phyloP scores from a whole-genome alignment of 2,888 invertebrate species.

The Toxonevra muliebris region DNA sequence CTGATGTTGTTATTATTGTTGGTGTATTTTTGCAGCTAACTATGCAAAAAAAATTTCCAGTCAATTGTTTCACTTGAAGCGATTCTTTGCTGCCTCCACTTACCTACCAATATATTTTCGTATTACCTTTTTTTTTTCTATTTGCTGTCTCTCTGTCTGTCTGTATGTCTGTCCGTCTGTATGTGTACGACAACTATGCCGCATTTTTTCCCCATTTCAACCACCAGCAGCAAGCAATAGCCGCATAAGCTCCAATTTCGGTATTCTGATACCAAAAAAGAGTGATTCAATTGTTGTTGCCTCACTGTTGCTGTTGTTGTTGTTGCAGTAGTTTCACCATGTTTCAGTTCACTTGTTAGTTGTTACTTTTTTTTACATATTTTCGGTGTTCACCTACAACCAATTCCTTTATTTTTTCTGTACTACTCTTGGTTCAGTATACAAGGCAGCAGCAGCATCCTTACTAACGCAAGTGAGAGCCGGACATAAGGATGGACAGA shows the following conservation, averaged over 20 bases:
- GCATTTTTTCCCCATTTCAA: slow-evolving; percentile 2
- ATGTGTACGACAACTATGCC: slow-evolving; percentile 2
- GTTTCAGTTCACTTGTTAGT: not conserved
- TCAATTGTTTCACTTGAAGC: slow-evolving; percentile 13
- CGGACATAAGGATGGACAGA: not conserved
- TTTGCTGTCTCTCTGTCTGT: no score
- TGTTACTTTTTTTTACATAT: no score
- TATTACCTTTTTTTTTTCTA: no score
- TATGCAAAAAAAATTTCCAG: not conserved
- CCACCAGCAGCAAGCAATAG: not conserved
- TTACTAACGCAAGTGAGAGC: not conserved
- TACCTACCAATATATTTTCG: no score
- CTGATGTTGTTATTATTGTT: not conserved
- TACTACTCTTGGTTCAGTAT: no score
- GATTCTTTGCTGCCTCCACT: no score
- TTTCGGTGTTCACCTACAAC: no score
- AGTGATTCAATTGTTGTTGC: slow-evolving; percentile 20
- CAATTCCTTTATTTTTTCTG: no score
- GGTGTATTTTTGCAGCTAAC: slow-evolving; percentile 20
- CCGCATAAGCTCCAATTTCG: slow-evolving; percentile 20
- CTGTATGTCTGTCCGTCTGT: not conserved
- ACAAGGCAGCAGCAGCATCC: no score
- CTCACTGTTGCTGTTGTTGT: slow-evolving; percentile 4
- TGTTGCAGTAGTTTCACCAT: not conserved
- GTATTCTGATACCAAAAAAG: slow-evolving; percentile 3